These are phyloP conservation scores for Sycobia sp. DNA, from an alignment of 1,140 invertebrate species.

Conservation along the genomic window DNA sequence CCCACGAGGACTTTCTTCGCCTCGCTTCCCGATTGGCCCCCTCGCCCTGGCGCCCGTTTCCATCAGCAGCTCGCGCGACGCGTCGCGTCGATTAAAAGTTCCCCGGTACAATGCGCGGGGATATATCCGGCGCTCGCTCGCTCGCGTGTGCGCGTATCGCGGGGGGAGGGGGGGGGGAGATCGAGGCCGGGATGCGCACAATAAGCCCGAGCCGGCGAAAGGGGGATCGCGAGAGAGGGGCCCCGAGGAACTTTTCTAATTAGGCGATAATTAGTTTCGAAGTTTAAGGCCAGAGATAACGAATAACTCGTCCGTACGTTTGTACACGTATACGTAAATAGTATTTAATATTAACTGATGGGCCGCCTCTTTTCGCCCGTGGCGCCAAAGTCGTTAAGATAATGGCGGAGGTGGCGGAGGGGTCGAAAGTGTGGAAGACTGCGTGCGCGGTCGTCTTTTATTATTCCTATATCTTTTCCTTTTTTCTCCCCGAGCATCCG, in stretches of 20 bases:
- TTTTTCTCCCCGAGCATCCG: background rate
- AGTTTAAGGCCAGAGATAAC: constrained; percentile 55
- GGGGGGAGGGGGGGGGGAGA: no score
- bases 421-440: no score
- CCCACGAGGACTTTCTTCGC: no score
- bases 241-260: constrained; percentile 61
- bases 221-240: constrained; percentile 29
- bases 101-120: no score
- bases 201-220: background rate
- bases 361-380: constrained; percentile 20
- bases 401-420: constrained; percentile 3
- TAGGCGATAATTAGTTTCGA: constrained; percentile 59
- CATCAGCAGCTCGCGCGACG: no score
- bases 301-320: constrained; percentile 46
- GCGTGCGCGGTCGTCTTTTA: no score
- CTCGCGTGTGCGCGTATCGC: no score
- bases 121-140: no score
- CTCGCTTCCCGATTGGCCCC: no score
- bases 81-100: no score
- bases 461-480: background rate
- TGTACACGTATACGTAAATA: no score
- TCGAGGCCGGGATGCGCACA: background rate
- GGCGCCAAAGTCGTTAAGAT: constrained; percentile 28
- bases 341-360: constrained; percentile 36
- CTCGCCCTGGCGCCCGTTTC: no score